Conservation (phyloP, 2,888 invertebrate species). For the Habroteleia sp. region DNA sequence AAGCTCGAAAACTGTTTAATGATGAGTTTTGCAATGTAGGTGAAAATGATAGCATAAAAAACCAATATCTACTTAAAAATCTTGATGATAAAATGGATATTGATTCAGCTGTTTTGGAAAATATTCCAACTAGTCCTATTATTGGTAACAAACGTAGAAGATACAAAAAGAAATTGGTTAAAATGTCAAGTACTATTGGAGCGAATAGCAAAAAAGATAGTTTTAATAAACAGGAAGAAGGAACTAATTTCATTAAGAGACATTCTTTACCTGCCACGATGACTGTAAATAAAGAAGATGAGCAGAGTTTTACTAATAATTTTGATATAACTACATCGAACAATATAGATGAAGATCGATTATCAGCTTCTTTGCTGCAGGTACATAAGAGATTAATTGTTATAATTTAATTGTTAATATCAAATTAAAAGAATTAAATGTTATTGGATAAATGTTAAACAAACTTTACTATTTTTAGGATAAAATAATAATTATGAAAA, state of each 20-base stretch:
- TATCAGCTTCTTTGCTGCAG: constrained; percentile 73
- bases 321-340: constrained; percentile 5
- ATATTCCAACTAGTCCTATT: constrained; percentile 47
- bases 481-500: constrained; percentile 72
- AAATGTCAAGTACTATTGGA: constrained; percentile 19
- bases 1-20: constrained; percentile 67
- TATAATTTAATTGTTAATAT: too few relatives aligned
- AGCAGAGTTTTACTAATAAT: too few relatives aligned
- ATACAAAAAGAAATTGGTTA: constrained; percentile 25
- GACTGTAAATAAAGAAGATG: background rate
- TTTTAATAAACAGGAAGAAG: background rate
- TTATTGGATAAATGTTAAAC: too few relatives aligned
- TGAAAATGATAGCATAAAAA: constrained; percentile 69
- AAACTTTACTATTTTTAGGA: constrained; percentile 66
- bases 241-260: constrained; percentile 1
- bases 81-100: constrained; percentile 28
- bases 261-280: constrained; percentile 24
- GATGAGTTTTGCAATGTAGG: constrained; percentile 60
- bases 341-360: constrained; percentile 70
- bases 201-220: background rate
- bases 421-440: too few relatives aligned
- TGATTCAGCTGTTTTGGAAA: constrained; percentile 6
- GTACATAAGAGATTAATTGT: constrained; percentile 40
- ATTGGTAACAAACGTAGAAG: constrained; percentile 34
- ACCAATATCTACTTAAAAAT: constrained; percentile 68